These are phyloP conservation scores for Ernsta delagoae DNA, from an alignment of 2,888 invertebrate genomes.

Conservation along the genomic window DNA sequence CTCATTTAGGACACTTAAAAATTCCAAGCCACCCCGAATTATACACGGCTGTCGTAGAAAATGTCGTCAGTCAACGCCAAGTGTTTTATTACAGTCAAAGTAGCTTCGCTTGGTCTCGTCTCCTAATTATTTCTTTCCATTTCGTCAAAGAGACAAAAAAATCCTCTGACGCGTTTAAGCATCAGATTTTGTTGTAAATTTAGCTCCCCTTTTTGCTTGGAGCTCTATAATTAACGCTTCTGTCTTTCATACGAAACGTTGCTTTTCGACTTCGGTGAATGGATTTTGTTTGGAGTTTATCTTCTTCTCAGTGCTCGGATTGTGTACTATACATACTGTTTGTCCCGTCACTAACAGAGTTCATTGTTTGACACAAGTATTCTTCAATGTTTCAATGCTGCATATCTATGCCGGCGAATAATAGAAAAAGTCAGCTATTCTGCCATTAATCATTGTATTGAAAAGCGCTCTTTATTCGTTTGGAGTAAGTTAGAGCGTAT, in stretches of 20 bases:
- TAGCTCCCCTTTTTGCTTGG: slow-evolving; percentile 62
- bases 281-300: slow-evolving; percentile 5
- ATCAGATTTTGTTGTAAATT: slow-evolving; percentile 79
- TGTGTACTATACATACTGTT: background rate
- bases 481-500: background rate
- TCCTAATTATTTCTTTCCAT: slow-evolving; percentile 79
- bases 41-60: slow-evolving; percentile 50
- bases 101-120: slow-evolving; percentile 66
- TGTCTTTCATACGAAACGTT: slow-evolving; percentile 55
- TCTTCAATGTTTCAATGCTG: background rate
- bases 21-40: slow-evolving; percentile 48
- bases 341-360: background rate
- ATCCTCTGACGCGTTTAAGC: slow-evolving; percentile 62
- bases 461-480: background rate
- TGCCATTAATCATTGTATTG: background rate
- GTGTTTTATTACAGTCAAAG: slow-evolving; percentile 75
- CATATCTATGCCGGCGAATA: background rate
- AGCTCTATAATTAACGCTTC: slow-evolving; percentile 64
- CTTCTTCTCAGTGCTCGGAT: background rate
- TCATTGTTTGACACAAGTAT: slow-evolving; percentile 2
- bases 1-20: slow-evolving; percentile 61
- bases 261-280: slow-evolving; percentile 39
- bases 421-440: background rate
- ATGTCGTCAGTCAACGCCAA: slow-evolving; percentile 69
- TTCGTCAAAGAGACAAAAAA: slow-evolving; percentile 71